Base-by-base conservation (phyloP, 2,113 vertebrate genomes). In the Puffinus mauretanicus region DNA sequence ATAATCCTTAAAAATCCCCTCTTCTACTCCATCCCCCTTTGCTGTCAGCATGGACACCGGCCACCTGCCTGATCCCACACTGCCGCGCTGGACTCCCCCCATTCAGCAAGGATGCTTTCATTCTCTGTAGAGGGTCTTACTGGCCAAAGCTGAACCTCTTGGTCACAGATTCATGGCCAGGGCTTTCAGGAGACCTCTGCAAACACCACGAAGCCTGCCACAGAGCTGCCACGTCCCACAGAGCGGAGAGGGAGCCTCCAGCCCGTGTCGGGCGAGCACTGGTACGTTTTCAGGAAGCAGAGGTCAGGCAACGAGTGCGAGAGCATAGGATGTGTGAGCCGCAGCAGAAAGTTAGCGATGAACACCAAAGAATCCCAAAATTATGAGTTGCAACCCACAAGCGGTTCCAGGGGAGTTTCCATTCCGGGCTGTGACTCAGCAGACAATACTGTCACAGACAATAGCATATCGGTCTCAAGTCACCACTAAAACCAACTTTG, bases 291-390 rank as follows among this genome's bases (percentile, higher is more conserved):
- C 86, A 94, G 93, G 89, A 92, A 90, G 7, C 11, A 7, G 55
- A 64, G 55, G 73, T 65, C 96, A 90, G 92, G 49, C 64, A 79
- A 54, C 0, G 0, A 94, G 81, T 0, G 0, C 34, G 0, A 20
- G 73, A 95, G 89, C 1, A 30, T 90, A 86, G 77, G 86, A 95
- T 29, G 83, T 96, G 62, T 88, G 80, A 96, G 96, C 82, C 38
- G 7, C 1, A 2, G 65, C 42, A 92, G 88, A 84, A 93, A 91
- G 96, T 94, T 97, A 93, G 86, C 12, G 34, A 90, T 61, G 88
- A 97, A 97, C 91, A 97, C 97, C 96, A 92, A 94, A 95, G 96
- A 80, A 96, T 95, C 96, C 96, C 94, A 91, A 97, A 98, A 97
- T 98, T 90, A 94, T 78, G 58, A 92, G 77, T 96, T 97, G 95